These are phyloP conservation scores for Onychostoma macrolepis DNA, from an alignment of 2,113 vertebrate species.

Conservation along the genomic window DNA sequence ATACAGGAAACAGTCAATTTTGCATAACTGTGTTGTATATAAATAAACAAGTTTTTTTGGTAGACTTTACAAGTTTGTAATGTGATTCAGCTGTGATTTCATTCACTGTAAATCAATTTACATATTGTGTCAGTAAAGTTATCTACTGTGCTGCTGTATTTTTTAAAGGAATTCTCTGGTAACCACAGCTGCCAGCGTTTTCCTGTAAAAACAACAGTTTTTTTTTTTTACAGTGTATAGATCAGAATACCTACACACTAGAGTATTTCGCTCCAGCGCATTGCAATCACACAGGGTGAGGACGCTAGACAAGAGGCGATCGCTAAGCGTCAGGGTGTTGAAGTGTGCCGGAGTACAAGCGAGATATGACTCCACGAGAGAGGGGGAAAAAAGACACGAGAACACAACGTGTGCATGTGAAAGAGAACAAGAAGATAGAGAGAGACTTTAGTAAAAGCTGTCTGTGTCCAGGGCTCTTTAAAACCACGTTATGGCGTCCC, in stretches of 20 bases:
- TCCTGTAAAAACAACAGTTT: too few species aligned
- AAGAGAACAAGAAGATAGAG: slow-evolving; percentile 26
- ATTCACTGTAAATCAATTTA: too few species aligned
- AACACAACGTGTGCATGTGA: not conserved
- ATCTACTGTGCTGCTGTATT: too few species aligned
- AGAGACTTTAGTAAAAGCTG: slow-evolving; percentile 4
- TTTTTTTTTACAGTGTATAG: too few species aligned
- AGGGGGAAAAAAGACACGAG: not conserved
- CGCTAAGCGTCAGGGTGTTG: slow-evolving; percentile 37
- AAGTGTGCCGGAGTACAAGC: slow-evolving; percentile 19
- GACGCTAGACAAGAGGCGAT: slow-evolving; percentile 20
- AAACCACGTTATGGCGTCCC: slow-evolving; percentile 19
- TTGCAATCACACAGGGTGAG: slow-evolving; percentile 13
- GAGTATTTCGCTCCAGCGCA: not conserved
- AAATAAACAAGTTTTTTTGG: too few species aligned
- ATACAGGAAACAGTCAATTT: not conserved
- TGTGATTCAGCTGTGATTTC: not conserved
- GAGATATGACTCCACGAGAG: slow-evolving; percentile 30
- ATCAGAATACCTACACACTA: not conserved
- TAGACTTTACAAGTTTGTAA: not conserved
- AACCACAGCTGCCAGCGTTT: too few species aligned
- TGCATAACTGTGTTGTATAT: too few species aligned
- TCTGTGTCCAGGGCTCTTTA: slow-evolving; percentile 1
- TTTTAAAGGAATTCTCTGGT: too few species aligned
- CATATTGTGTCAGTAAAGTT: too few species aligned